Base-by-base conservation (phyloP, 2,113 vertebrate genomes). In the Cryptomyrus ogoouensis region DNA sequence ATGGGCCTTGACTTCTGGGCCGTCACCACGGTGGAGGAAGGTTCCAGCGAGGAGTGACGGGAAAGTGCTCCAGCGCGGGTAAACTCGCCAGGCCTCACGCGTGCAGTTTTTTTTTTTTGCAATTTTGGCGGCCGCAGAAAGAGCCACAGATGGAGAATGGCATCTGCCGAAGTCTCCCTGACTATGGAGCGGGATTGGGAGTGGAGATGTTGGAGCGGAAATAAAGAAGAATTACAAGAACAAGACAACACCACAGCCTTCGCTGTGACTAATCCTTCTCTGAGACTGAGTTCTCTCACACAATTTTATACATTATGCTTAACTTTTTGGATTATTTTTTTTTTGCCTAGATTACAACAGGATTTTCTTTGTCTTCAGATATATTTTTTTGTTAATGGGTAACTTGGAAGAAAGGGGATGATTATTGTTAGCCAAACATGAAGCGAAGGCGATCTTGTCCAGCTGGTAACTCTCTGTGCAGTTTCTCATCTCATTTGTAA, bases 271-370 rank as follows among this genome's bases (percentile, higher is more conserved):
- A 96, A 97, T 95, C 97, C 97, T 97, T 96, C 94, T 93, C 94
- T 94, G 94, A 95, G 96, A 98, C 97, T 97, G 96, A 96, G 95
- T 96, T 98, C 96, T 98, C 97, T 98, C 97, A 97, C 97, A 96
- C 97, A 35, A 44, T 99, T 99, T 99, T 99, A 98, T 99, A 99
- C 98, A 98, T 98, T 98, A 98, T 98, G 98, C 98, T 98, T 97
- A 96, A 97, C 96, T 89, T 97, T 98, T 96, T 96, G 95, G 94
- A 96, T 97, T 9, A 47, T 97, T 96, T 89, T 95, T 95, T 98
- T 89, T 98, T 89, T 89, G 97, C 97, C 97, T 98, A 97, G 98
- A 97, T 97, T 97, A 96, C 95, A 96, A 96, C 95, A 96, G 96
- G 96, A 96, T 96, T 94, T 95, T 94, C 90, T 94, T 94, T 91